These are phyloP conservation scores for Notamacropus eugenii DNA, from an alignment of 2,797 vertebrate species.

Conservation along the genomic window DNA sequence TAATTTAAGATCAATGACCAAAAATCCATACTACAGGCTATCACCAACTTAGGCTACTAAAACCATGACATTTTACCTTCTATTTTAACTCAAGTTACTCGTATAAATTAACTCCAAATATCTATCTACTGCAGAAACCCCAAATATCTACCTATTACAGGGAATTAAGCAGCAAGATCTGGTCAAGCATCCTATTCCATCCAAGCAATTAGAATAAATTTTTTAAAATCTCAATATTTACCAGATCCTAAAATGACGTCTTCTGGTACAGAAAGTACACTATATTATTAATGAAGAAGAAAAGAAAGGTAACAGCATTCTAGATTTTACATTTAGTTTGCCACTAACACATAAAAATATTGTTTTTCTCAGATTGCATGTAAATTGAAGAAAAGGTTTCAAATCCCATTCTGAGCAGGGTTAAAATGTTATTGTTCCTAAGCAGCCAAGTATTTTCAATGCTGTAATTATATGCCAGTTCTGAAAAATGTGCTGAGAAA, in stretches of 20 bases:
- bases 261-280: not conserved
- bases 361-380: conserved; percentile 62
- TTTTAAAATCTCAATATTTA: not conserved
- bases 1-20: not conserved
- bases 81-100: not conserved
- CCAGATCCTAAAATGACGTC: not conserved
- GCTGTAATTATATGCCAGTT: conserved; percentile 13
- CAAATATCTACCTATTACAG: conserved; percentile 29
- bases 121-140: conserved; percentile 24
- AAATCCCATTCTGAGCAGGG: conserved; percentile 46
- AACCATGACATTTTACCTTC: not conserved
- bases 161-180: conserved; percentile 32
- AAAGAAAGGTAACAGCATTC: not conserved
- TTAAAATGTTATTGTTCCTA: conserved; percentile 47
- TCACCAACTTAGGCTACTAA: not conserved
- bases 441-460: not conserved
- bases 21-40: not conserved
- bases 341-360: conserved; percentile 77
- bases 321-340: conserved; percentile 69
- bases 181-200: conserved; percentile 10
- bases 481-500: conserved; percentile 38
- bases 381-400: conserved; percentile 61
- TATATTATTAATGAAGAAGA: not conserved
- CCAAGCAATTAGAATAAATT: conserved; percentile 47
- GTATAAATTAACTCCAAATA: conserved; percentile 51